Evolutionary conservation across 2,113 vertebrate species (phyloP), one percentile per base, ranked within the genome.

Genomic region (Dipodomys stephensi): DNA sequence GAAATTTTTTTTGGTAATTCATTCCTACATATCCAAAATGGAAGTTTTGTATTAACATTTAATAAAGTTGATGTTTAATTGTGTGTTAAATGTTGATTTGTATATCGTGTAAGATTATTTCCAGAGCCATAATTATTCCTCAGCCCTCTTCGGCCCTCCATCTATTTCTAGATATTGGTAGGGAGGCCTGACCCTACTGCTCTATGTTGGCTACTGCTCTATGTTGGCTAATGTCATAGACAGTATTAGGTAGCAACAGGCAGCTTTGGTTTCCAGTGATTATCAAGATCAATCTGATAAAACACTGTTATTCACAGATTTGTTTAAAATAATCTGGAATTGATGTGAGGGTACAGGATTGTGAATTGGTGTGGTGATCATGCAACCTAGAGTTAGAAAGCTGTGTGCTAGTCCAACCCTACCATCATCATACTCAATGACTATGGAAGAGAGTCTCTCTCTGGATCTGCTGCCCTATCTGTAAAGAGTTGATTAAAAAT

Each of bases 21-120:
- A 53, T n/a, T 86, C 44, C 44, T 91, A 78, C 13, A 91, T 77
- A 79, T 49, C 46, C 53, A 2, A 90, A 88, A 76, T 74, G 39
- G 30, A 90, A 83, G 81, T 18, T 57, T 57, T 57, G 15, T 57
- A 57, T 57, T 49, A 49, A 49, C 49, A 49, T 2, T 57, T 57
- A 57, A 57, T 57, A 57, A 57, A 57, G 15, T 57, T 13, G 12
- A 57, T 13, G 15, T 57, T 57, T 57, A 57, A 57, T 57, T 57
- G 12, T 57, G 53, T 57, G 15, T 57, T 57, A 57, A 53, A 57
- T 57, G 62, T 39, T 44, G 6, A 5, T 53, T 77, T 82, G 68
- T 23, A 86, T 8, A 64, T 91, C 23, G 1, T 35, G 32, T n/a
- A 71, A 81, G 60, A 73, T 60, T 32, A 57, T 32, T 86, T 4